These are phyloP conservation scores for Mechanitis messenoides DNA, from an alignment of 2,888 invertebrate species.

Conservation along the genomic window DNA sequence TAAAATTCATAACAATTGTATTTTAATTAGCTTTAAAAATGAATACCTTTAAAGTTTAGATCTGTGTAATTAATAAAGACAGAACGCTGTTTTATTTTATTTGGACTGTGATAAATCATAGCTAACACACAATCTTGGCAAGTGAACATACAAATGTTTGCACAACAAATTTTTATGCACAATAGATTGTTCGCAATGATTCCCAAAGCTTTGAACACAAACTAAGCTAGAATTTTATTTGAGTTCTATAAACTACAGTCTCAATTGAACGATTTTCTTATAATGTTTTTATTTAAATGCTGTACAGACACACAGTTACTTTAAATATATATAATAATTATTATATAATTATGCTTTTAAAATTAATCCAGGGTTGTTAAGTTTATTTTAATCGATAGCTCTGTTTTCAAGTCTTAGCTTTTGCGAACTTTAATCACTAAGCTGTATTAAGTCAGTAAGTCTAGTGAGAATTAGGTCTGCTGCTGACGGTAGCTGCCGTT, in stretches of 20 bases:
- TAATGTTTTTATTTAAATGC: conserved; percentile 27
- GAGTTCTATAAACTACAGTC: conserved; percentile 27
- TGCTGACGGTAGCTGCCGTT: not conserved
- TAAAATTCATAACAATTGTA: too few species aligned
- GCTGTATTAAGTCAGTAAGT: not conserved
- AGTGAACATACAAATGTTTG: conserved; percentile 9
- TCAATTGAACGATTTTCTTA: conserved; percentile 14
- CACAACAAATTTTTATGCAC: conserved; percentile 7
- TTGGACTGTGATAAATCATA: conserved; percentile 8
- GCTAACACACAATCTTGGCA: conserved; percentile 7
- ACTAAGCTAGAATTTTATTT: conserved; percentile 46
- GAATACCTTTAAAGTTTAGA: not conserved
- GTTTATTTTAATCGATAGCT: not conserved
- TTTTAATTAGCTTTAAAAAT: not conserved
- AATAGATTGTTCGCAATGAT: conserved; percentile 18
- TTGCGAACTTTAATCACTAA: not conserved
- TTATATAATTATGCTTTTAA: too few species aligned
- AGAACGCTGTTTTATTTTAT: conserved; percentile 2
- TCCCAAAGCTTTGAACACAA: conserved; percentile 42
- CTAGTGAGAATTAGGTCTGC: not conserved
- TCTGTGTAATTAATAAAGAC: too few species aligned
- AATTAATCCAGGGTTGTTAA: not conserved
- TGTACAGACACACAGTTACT: not conserved
- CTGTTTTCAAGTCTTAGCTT: not conserved
- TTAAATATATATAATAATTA: too few species aligned